A percentile compares a stretch with the other conserved stretches of the same genome.
phyloP scores from a whole-genome alignment of 2,113 vertebrate species.

The human region GRCh38 chr16:5343001-5343500 shows the following conservation, averaged over 20 bases:
- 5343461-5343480: no score
- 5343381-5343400: no score
- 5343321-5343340: no score
- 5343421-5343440: no score
- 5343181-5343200: neutral
- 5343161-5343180: neutral
- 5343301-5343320: neutral
- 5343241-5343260: neutral
- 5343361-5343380: no score
- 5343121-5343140: neutral
- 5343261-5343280: neutral
- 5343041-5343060: neutral
- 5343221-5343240: neutral
- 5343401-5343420: no score
- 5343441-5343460: no score
- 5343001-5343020: no score
- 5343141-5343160: neutral
- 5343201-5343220: neutral
- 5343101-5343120: neutral
- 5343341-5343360: no score
- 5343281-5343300: neutral
- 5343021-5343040: neutral
- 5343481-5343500: no score
- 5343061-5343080: neutral
- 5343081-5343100: neutral